Base-by-base conservation (phyloP, 2,113 vertebrate genomes). In the Chitala chitala region DNA sequence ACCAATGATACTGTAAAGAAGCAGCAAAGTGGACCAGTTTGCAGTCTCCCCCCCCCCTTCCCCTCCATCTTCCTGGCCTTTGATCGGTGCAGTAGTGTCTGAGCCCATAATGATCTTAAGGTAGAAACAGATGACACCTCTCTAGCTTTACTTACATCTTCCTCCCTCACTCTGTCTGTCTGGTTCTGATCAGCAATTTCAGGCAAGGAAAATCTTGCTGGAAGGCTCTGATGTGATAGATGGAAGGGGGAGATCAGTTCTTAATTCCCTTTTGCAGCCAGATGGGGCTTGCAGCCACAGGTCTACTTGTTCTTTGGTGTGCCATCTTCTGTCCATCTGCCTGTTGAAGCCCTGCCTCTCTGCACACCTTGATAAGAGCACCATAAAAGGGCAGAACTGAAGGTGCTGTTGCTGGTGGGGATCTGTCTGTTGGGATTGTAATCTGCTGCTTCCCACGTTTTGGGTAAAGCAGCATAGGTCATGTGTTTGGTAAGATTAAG, bases 1-100 rank as follows among this genome's bases (percentile, higher is more conserved):
- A n/a, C n/a, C n/a, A n/a, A n/a, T n/a, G 38, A n/a, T n/a, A 69
- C 5, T 1, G n/a, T 33, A 4, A 22, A 42, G 40, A 22, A 38
- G 82, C 80, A 81, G 85, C 86, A 89, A 87, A 84, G 78, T 84
- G 87, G 82, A 80, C 83, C 73, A 44, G 55, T 87, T 87, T 85
- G 86, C 81, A 79, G 71, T 79, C 77, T 75, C 22, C 38, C 7
- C 1, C 13, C 29, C 40, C 66, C 13, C 26, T 31, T 38, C 5
- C 53, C 13, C 58, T 6, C 17, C 36, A 13, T n/a, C 38, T 46
- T 22, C 13, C 76, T 78, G 78, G 75, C 15, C 31, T 54, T 40
- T 71, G 50, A 50, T 58, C 29, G 72, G 77, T 17, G 26, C 55
- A 38, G 61, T 8, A n/a, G 42, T 69, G 50, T 72, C 69, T 72